Evolutionary conservation across 2,113 vertebrate species (phyloP).

Genomic region (Atlantisia rogersi): DNA sequence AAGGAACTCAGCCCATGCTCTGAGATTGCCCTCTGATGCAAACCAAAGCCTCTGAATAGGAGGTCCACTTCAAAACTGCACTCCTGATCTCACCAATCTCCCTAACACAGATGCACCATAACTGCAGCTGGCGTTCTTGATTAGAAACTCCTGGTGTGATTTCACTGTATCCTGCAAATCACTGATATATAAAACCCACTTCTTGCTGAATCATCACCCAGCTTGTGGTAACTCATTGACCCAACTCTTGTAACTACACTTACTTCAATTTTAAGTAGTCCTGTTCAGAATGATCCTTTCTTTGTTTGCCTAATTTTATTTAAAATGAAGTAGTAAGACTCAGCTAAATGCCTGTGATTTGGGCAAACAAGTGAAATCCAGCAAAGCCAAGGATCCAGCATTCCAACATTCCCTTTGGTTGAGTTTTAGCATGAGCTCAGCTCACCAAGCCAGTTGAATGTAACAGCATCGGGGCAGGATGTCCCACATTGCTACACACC

Average conservation of each 20-base stretch:
- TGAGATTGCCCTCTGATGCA: background rate
- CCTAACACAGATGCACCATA: background rate
- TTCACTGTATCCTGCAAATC: background rate
- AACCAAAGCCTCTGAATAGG: background rate
- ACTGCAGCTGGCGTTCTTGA: background rate
- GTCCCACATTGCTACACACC: background rate
- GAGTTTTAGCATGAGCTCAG: background rate
- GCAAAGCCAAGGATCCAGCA: background rate
- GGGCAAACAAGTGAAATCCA: rapidly evolving
- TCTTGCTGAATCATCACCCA: background rate
- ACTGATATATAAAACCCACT: background rate
- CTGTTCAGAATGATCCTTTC: background rate
- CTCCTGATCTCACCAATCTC: background rate
- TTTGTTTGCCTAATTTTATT: background rate
- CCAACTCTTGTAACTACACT: background rate
- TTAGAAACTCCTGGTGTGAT: background rate
- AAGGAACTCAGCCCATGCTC: background rate
- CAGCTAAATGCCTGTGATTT: background rate
- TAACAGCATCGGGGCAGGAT: background rate
- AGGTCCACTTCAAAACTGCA: background rate
- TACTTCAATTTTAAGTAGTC: background rate
- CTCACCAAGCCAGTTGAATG: background rate
- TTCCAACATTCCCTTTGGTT: background rate
- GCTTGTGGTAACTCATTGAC: background rate
- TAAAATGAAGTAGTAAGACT: background rate